Evolutionary conservation across 2,888 invertebrate genomes (phyloP).

Genomic region (Ochropacha duplaris): DNA sequence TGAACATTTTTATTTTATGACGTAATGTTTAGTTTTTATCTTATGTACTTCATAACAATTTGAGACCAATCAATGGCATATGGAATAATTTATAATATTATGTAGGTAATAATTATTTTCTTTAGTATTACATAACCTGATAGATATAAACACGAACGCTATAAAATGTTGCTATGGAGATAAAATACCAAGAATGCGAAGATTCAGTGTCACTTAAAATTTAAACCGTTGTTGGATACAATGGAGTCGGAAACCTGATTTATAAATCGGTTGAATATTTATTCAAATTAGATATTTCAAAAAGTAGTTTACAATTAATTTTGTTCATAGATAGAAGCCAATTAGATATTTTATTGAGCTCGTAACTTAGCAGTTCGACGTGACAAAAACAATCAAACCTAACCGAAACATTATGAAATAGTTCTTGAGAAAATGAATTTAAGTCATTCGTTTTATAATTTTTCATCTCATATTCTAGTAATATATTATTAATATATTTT

Average conservation of each 20-base stretch:
- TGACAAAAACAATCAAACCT: conserved; percentile 29
- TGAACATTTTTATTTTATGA: conserved; percentile 21
- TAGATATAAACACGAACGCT: neutral
- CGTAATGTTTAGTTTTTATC: conserved; percentile 9
- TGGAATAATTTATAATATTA: conserved; percentile 9
- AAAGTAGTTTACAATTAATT: conserved; percentile 23
- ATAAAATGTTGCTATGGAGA: neutral
- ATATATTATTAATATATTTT: conserved; percentile 11
- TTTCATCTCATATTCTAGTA: conserved; percentile 10
- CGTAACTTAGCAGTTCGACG: conserved; percentile 53
- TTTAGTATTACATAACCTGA: neutral
- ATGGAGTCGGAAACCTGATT: conserved; percentile 12
- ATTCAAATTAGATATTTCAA: conserved; percentile 40
- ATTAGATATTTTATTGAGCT: conserved; percentile 48
- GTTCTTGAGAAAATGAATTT: conserved; percentile 6
- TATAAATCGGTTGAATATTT: conserved; percentile 38
- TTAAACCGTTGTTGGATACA: neutral
- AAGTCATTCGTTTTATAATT: conserved; percentile 17
- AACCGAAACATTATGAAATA: too few relatives aligned
- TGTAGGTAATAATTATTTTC: neutral
- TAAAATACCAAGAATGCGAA: neutral
- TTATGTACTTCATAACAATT: conserved; percentile 19
- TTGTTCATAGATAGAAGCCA: conserved; percentile 28
- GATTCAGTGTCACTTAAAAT: neutral
- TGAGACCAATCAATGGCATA: conserved; percentile 25